These are phyloP conservation scores for Branchinecta lindahli DNA, from an alignment of 1,140 invertebrate species.

Conservation along the genomic window DNA sequence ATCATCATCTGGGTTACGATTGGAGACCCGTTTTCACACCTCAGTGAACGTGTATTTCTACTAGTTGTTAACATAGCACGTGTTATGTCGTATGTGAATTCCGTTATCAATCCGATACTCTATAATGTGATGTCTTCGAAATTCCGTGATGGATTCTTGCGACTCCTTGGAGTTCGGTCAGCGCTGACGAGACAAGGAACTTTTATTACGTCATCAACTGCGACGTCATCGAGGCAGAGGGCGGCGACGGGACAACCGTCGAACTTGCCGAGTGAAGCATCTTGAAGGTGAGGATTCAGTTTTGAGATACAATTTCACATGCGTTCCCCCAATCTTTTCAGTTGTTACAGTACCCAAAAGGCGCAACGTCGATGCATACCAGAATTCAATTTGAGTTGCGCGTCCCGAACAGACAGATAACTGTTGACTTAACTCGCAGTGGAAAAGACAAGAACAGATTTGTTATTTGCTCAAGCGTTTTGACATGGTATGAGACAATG, in stretches of 20 bases:
- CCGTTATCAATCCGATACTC: constrained; percentile 48
- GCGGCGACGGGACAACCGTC: not conserved
- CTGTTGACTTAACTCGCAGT: too few relatives aligned
- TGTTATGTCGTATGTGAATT: constrained; percentile 72
- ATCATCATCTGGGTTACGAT: constrained; percentile 65
- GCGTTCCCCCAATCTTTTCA: too few relatives aligned
- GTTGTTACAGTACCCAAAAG: too few relatives aligned
- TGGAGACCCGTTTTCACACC: constrained; percentile 31
- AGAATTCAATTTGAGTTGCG: too few relatives aligned
- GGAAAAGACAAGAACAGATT: too few relatives aligned
- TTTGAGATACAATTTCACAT: too few relatives aligned
- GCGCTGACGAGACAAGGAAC: constrained; percentile 23
- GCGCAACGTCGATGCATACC: too few relatives aligned
- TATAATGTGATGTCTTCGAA: constrained; percentile 47
- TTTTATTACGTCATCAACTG: constrained; percentile 15
- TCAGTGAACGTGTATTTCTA: constrained; percentile 20
- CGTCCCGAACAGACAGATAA: too few relatives aligned
- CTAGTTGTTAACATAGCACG: constrained; percentile 28
- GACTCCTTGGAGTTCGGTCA: constrained; percentile 41
- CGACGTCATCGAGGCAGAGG: constrained; percentile 8
- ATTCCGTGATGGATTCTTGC: constrained; percentile 55
- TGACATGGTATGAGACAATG: too few relatives aligned
- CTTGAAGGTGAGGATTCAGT: too few relatives aligned
- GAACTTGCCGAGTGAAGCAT: not conserved
- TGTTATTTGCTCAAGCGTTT: too few relatives aligned